These are phyloP conservation scores for Mallotus villosus DNA, from an alignment of 2,797 vertebrate genomes.

Conservation along the genomic window DNA sequence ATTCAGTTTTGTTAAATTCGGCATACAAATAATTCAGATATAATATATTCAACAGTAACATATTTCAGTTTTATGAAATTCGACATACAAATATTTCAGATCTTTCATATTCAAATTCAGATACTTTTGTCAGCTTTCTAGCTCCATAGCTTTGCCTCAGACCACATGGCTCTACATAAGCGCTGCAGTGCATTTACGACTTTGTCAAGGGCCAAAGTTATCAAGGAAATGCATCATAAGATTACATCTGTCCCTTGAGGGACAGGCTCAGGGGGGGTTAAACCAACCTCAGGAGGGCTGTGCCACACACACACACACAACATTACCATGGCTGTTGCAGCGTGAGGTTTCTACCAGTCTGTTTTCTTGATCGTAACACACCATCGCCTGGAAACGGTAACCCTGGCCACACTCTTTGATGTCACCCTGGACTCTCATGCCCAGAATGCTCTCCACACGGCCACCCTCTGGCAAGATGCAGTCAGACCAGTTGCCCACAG, in stretches of 20 bases:
- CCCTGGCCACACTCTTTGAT: constrained; percentile 93
- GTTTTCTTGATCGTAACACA: constrained; percentile 93
- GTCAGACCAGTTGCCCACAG: constrained; percentile 97
- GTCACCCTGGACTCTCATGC: constrained; percentile 86
- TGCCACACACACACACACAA: not conserved
- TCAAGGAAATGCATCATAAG: constrained; percentile 8
- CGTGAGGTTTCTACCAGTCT: constrained; percentile 90
- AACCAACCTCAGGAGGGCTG: not conserved
- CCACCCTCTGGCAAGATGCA: constrained; percentile 91
- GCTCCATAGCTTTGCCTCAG: no score
- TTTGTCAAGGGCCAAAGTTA: constrained; percentile 23
- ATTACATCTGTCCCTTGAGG: constrained; percentile 5
- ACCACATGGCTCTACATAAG: no score
- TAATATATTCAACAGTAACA: no score
- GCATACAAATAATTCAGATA: no score
- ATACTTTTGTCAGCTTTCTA: no score
- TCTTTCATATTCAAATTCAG: no score
- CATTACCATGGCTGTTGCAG: constrained; percentile 94
- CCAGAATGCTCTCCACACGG: constrained; percentile 74
- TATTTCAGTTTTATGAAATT: no score
- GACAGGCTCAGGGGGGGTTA: constrained; percentile 19
- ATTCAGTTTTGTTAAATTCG: no score
- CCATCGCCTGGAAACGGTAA: constrained; percentile 96
- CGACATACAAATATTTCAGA: no score
- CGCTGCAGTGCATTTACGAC: no score